Evolutionary conservation across 2,113 vertebrate species (phyloP).

Genomic region (Oxyura jamaicensis): DNA sequence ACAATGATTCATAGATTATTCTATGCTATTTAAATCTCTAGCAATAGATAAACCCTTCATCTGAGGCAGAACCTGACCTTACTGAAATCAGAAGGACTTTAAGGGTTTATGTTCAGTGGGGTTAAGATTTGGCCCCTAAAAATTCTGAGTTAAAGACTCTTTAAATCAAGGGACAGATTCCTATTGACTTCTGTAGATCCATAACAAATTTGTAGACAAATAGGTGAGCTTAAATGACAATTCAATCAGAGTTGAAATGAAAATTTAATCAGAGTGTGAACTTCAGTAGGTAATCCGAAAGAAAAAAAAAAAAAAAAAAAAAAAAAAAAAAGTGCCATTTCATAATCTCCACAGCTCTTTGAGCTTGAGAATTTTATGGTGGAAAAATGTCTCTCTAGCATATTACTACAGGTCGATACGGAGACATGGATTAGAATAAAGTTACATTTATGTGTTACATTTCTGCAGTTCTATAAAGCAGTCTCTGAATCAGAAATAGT

Average conservation of each 20-base stretch:
- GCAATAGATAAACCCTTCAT: neutral
- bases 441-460: neutral
- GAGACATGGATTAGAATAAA: neutral
- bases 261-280: neutral
- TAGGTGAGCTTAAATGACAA: neutral
- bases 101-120: neutral
- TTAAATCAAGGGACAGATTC: neutral
- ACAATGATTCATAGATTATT: neutral
- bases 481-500: neutral
- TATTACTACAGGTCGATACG: neutral
- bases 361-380: neutral
- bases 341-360: neutral
- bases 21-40: neutral
- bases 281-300: neutral
- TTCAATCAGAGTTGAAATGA: neutral
- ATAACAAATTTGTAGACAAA: neutral
- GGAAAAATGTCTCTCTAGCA: neutral
- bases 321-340: neutral
- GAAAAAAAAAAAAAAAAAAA: neutral
- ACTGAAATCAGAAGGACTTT: neutral
- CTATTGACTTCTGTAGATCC: neutral
- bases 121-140: neutral
- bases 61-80: neutral
- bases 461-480: neutral
- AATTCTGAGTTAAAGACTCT: neutral